These are phyloP conservation scores for Cosmia pyralina DNA, from an alignment of 2,888 invertebrate species.

Conservation along the genomic window DNA sequence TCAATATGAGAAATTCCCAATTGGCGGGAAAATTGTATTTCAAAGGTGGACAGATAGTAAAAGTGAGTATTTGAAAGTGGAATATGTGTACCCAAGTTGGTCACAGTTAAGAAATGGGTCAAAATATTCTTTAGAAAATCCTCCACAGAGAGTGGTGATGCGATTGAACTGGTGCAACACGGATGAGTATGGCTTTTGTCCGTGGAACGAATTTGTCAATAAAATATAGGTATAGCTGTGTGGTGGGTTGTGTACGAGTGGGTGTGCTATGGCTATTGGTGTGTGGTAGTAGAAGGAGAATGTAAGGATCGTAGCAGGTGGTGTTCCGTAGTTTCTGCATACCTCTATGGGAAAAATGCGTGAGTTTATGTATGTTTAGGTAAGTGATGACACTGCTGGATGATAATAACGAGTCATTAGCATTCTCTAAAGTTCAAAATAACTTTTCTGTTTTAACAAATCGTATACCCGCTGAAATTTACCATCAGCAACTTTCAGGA, in stretches of 20 bases:
- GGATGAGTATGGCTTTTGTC: slow-evolving; percentile 47
- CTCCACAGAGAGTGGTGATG: slow-evolving; percentile 49
- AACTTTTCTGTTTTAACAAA: too few species aligned
- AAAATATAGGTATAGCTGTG: slow-evolving; percentile 26
- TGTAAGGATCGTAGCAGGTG: not conserved
- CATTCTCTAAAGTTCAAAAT: not conserved
- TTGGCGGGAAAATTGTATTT: slow-evolving; percentile 60
- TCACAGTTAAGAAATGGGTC: slow-evolving; percentile 47
- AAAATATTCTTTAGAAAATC: slow-evolving; percentile 38
- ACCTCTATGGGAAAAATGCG: not conserved
- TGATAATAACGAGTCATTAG: not conserved
- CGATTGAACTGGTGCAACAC: slow-evolving; percentile 50
- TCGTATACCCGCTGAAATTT: too few species aligned
- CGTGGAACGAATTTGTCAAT: slow-evolving; percentile 51
- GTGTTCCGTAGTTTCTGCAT: not conserved
- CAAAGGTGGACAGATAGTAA: slow-evolving; percentile 55
- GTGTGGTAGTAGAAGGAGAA: not conserved
- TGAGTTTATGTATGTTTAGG: not conserved
- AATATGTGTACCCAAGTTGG: slow-evolving; percentile 55
- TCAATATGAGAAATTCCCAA: slow-evolving; percentile 54
- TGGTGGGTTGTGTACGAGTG: not conserved
- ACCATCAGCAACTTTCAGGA: too few species aligned
- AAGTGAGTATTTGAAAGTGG: slow-evolving; percentile 59
- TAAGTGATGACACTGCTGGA: not conserved
- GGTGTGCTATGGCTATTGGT: not conserved